Base-by-base conservation (phyloP, 2,888 invertebrate genomes). In the Crocallis elinguaria region DNA sequence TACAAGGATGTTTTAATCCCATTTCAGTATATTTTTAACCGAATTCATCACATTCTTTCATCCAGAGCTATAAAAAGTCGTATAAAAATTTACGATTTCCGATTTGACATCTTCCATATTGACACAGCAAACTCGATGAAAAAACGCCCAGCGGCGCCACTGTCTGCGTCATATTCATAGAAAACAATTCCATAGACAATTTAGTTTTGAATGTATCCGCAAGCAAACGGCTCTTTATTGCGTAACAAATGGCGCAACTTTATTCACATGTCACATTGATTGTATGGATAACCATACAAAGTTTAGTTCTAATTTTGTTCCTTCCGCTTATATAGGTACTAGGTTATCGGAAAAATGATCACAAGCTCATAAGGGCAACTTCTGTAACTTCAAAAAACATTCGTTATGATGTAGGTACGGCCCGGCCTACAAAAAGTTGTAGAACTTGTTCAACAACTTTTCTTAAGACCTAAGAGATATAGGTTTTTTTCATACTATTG, bases 81-180 rank as follows among this genome's bases (percentile, higher is more conserved):
- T 32, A 54, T 62, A 56, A 60, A 60, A 56, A 45, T 56, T 62
- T 60, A 62, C 50, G 57, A 56, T 56, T 60, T 60, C 62, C 62
- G 55, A 56, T 57, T 57, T 58, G 56, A 57, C 51, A 41, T 44
- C 43, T 42, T 25, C 62, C 62, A 55, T 48, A 60, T 58, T 53
- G 55, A 53, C 38, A 35, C 4, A 37, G 23, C 16, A 9, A 17
- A 16, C 42, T 19, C 21, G 9, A 29, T 12, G 5, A n/a, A 36
- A 12, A 11, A 7, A 7, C 1, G 8, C 1, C 5, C 9, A 43
- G 30, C 13, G 41, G 41, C 46, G 52, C 41, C 46, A 42, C 41
- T 23, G 29, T 21, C 45, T 27, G 17, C 6, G 17, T 11, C 0
- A 9, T 30, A 30, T 6, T 1, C n/a, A n/a, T 19, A 19, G 19